Evolutionary conservation across 1,140 invertebrate species (phyloP).

Genomic region (Tetramorium parvispinum): DNA sequence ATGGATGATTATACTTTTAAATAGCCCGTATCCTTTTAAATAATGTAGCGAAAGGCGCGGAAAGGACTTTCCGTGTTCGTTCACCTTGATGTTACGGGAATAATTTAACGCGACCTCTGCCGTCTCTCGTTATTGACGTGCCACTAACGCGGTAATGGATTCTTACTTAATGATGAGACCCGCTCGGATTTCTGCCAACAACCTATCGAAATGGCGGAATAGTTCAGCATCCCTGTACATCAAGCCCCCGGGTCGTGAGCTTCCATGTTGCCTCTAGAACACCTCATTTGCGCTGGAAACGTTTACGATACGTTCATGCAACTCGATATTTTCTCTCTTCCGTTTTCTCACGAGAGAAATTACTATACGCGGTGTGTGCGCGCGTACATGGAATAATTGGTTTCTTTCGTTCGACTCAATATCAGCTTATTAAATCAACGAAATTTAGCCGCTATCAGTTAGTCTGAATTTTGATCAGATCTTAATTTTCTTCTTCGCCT

Average conservation of each 20-base stretch:
- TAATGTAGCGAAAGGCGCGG: constrained; percentile 58
- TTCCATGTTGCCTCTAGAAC: constrained; percentile 28
- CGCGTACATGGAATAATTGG: neutral
- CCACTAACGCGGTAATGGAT: constrained; percentile 68
- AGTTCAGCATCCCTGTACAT: constrained; percentile 51
- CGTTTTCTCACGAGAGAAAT: neutral
- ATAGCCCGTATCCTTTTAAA: constrained; percentile 55
- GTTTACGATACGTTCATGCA: constrained; percentile 23
- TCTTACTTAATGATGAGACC: constrained; percentile 69
- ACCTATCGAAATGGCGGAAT: constrained; percentile 62
- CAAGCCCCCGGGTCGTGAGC: neutral
- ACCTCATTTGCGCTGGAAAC: constrained; percentile 42
- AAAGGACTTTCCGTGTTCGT: constrained; percentile 61
- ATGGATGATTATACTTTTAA: constrained; percentile 25
- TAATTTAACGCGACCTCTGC: constrained; percentile 69
- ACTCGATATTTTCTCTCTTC: constrained; percentile 15
- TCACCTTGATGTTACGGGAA: constrained; percentile 57
- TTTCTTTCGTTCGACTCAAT: neutral
- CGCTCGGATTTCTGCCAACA: constrained; percentile 61
- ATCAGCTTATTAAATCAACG: neutral
- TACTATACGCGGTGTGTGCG: neutral
- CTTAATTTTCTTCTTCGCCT: neutral
- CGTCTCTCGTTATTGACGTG: constrained; percentile 60
- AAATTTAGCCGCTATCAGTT: neutral
- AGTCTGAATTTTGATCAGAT: neutral